These are phyloP conservation scores for Poeciliopsis turrubarensis DNA, from an alignment of 2,113 vertebrate species.

Conservation along the genomic window DNA sequence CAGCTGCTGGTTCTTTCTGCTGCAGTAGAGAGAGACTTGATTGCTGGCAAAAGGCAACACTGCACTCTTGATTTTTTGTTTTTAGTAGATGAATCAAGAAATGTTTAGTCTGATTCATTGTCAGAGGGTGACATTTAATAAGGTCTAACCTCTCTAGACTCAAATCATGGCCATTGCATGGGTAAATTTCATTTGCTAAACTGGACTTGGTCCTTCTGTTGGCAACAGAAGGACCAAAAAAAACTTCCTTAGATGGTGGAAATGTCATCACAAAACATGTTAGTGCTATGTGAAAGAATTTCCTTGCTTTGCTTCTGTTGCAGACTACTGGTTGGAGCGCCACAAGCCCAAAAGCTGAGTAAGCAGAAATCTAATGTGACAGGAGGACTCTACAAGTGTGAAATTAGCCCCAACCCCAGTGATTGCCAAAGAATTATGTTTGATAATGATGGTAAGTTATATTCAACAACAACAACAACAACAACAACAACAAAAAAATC, in stretches of 20 bases:
- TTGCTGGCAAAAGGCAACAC: no score
- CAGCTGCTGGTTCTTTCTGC: no score
- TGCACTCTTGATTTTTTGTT: no score
- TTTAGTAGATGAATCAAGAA: no score
- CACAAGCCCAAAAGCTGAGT: constrained; percentile 81
- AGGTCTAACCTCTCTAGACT: background rate
- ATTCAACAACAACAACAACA: no score
- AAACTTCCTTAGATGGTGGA: no score
- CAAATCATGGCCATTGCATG: no score
- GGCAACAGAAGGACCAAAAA: no score
- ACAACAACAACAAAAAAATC: background rate
- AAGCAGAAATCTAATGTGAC: constrained; percentile 84
- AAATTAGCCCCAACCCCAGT: constrained; percentile 69
- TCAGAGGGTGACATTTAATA: background rate
- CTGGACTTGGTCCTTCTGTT: no score
- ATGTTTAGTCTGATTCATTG: no score
- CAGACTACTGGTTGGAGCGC: constrained; percentile 94
- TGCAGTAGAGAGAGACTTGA: no score
- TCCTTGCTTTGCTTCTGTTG: constrained; percentile 18
- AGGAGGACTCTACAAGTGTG: constrained; percentile 91
- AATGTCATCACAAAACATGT: background rate
- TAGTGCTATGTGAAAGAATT: background rate
- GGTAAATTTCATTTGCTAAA: no score
- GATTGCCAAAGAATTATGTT: constrained; percentile 84
- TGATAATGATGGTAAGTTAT: constrained; percentile 85